Conservation (phyloP, 2,797 vertebrate genomes). For the Moxostoma hubbsi region DNA sequence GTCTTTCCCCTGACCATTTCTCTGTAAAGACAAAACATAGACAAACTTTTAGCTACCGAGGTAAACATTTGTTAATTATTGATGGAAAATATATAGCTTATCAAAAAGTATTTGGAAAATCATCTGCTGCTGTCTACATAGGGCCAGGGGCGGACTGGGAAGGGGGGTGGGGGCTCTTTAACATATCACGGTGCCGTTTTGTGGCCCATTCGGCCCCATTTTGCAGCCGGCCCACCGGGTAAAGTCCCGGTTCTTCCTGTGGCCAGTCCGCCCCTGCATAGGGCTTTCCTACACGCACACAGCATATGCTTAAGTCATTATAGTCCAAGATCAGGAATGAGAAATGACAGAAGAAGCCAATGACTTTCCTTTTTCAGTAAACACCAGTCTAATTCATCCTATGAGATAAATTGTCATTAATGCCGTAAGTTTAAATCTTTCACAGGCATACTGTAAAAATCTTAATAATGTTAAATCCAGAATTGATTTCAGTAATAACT, state of each 20-base stretch:
- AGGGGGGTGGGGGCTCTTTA: no score
- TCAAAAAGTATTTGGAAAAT: constrained; percentile 56
- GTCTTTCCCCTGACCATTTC: constrained; percentile 92
- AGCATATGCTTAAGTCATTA: constrained; percentile 79
- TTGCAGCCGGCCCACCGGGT: no score
- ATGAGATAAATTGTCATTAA: constrained; percentile 54
- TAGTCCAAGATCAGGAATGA: constrained; percentile 71
- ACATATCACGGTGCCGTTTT: no score
- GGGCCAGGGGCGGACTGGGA: no score
- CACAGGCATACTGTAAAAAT: not conserved
- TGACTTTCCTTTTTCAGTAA: constrained; percentile 8
- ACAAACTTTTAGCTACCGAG: no score
- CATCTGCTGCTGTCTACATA: constrained; percentile 50
- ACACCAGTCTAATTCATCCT: constrained; percentile 63
- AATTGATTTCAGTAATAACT: not conserved
- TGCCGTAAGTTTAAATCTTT: not conserved
- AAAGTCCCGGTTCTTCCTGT: no score
- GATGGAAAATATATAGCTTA: constrained; percentile 60
- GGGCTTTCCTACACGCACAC: constrained; percentile 60
- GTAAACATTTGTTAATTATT: constrained; percentile 18
- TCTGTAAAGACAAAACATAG: constrained; percentile 72
- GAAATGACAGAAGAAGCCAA: constrained; percentile 65
- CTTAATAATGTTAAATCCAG: not conserved
- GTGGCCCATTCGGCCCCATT: no score
- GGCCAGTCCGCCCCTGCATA: not conserved